Percentiles rank a stretch among this genome's conserved stretches.
Conservation (phyloP, 2,113 vertebrate genomes). For the Rutilus rutilus region DNA sequence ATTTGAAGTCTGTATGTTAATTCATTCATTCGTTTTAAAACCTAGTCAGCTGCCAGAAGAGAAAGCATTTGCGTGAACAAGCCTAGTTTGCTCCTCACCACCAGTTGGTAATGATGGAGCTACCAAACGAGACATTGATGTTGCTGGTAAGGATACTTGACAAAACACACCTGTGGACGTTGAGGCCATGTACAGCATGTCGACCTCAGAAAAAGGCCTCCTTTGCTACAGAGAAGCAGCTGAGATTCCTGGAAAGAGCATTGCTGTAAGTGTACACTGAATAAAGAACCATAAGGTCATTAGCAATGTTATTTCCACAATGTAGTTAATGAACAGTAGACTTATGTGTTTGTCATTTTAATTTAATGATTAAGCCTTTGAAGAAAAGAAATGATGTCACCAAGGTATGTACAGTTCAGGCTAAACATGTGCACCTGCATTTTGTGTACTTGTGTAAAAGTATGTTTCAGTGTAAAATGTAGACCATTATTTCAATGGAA, state of each 20-base stretch:
- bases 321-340: background rate
- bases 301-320: background rate
- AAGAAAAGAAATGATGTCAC: background rate
- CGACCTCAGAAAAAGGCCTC: background rate
- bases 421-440: background rate
- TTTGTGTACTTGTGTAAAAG: background rate
- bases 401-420: background rate
- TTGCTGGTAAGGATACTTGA: background rate
- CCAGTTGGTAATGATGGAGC: background rate
- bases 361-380: slow-evolving; percentile 26
- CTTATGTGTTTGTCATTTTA: background rate
- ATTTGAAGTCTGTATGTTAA: background rate
- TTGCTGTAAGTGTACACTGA: background rate
- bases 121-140: background rate
- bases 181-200: background rate
- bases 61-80: background rate
- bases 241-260: background rate
- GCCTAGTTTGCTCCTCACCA: background rate
- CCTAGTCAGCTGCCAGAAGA: background rate
- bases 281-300: background rate
- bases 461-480: background rate
- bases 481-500: background rate
- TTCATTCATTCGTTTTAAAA: background rate
- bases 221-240: background rate
- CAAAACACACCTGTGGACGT: background rate